Base-by-base conservation (phyloP, 2,797 vertebrate species). In the Petrocephalus sullivani region DNA sequence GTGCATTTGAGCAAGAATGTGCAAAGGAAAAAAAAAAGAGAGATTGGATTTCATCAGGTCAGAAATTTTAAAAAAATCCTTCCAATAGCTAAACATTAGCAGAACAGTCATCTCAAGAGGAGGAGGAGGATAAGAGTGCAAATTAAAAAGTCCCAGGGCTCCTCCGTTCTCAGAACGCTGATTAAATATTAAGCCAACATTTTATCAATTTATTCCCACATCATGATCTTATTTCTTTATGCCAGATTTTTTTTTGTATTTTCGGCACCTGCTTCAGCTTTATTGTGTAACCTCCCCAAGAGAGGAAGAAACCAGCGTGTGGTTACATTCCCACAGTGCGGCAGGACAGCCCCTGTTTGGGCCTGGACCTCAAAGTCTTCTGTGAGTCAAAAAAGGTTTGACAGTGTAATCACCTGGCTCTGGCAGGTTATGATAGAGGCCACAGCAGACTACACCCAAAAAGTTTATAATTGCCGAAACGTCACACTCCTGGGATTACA, bases 171-270 rank as follows among this genome's bases (percentile, higher is more conserved):
- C 33, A n/a, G 82, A 57, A 37, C 28, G 1, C 64, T 60, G 33
- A 86, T 89, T 58, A 61, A 60, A 61, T 84, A 88, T 88, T 60
- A 61, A 88, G 46, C 14, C 58, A 82, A 21, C 53, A 49, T 64
- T 64, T 61, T 64, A 60, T 83, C 46, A 81, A 84, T 84, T 49
- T 83, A 60, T 83, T 81, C 87, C 56, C 37, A 21, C 46, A 33
- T 83, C 12, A 83, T 84, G 28, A 51, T 41, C 54, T 86, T 86
- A 23, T 54, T 51, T 23, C 51, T 60, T 88, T 64, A 88, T 83
- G 54, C 37, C 56, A 51, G 23, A 28, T 58, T 88, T 16, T 58
- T n/a, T 33, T 46, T 87, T 75, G 64, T 61, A 23, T 83, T 46
- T 57, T 12, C 46, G 14, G 56, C 14, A 57, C 14, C 23, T 23